phyloP scores from a whole-genome alignment of 2,113 vertebrate species.

The Trogon surrucura region DNA sequence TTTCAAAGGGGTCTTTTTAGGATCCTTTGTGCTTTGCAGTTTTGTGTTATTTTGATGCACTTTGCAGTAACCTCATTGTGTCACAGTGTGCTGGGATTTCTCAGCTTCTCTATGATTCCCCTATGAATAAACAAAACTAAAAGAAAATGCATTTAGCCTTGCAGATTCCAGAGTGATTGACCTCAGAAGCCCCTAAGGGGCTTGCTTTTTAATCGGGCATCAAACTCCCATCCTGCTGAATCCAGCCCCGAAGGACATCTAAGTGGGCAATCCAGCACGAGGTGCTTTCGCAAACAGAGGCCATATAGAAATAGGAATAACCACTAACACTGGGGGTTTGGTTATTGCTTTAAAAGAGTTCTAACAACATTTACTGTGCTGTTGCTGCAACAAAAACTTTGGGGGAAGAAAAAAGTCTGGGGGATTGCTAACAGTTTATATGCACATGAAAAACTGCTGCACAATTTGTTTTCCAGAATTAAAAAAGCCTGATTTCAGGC shows the following conservation, averaged over 20 bases:
- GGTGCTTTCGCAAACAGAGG: neutral
- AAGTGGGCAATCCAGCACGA: neutral
- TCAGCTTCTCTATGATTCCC: neutral
- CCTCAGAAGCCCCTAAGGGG: neutral
- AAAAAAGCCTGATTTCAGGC: neutral
- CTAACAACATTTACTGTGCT: neutral
- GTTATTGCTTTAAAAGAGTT: neutral
- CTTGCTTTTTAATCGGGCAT: neutral
- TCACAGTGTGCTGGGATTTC: neutral
- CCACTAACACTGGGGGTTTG: neutral
- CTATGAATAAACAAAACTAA: neutral
- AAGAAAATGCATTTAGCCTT: neutral
- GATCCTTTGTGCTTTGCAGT: neutral
- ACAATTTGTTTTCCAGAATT: neutral
- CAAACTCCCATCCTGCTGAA: neutral
- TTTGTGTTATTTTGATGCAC: neutral
- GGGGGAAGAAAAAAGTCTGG: neutral
- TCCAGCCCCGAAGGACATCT: neutral
- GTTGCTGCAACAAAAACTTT: neutral
- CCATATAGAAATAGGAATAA: neutral
- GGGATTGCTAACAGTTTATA: neutral
- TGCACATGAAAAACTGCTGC: neutral
- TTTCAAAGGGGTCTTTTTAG: neutral
- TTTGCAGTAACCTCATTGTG: neutral
- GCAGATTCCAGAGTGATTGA: neutral